Evolutionary conservation across 2,797 vertebrate species (phyloP), one percentile per base, ranked within the genome.

Genomic region (Enteromius fasciolatus): DNA sequence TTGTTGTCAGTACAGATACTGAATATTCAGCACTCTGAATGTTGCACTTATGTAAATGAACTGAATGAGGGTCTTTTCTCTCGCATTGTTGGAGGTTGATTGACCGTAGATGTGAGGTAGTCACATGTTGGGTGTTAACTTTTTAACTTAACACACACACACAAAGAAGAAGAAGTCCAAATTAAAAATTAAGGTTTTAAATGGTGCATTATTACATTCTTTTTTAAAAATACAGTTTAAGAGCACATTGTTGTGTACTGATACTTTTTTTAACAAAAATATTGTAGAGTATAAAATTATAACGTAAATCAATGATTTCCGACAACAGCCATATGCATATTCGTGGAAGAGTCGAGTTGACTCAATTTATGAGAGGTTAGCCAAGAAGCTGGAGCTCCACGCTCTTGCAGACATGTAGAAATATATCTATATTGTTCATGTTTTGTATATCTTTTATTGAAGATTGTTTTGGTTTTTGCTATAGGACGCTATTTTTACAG

Each of bases 21-120:
- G 50, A 83, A 68, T 80, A 78, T 44, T 61, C 33, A 74, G 57
- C 54, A 84, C 79, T 80, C 79, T 31, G n/a, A n/a, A n/a, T n/a
- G n/a, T 83, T 73, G n/a, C 20, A 50, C 41, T 74, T 64, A 50
- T 28, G 15, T 17, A 20, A n/a, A 9, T 15, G 17, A 59, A 74
- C 31, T 59, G 33, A 68, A 81, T n/a, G 20, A 61, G 10, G 23
- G 57, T 20, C n/a, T 48, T 28, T 63, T 73, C 52, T 66, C 46
- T 67, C 44, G 11, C 48, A 31, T 3, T 78, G 28, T 39, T 8
- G 14, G 59, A 23, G 1, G 2, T 46, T 5, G 14, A 14, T 66
- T 20, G 59, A 31, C n/a, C 15, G 3, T 48, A 48, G 41, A n/a
- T 77, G 5, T 7, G 0, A 77, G 31, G 12, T 64, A 31, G 23